Evolutionary conservation across 1,140 invertebrate species (phyloP).

Genomic region (Pogonognathellus flavescens): DNA sequence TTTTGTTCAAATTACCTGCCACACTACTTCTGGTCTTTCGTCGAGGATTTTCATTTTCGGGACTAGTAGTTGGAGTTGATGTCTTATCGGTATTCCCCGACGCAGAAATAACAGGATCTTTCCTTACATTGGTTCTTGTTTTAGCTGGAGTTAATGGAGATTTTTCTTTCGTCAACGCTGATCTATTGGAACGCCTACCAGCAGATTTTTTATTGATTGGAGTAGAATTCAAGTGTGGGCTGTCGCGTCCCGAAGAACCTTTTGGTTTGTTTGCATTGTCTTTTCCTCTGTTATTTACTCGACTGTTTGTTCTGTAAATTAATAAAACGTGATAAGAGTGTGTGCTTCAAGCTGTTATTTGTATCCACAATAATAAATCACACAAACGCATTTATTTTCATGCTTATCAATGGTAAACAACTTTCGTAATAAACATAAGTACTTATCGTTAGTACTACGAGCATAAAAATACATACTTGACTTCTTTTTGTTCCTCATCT

Average conservation of each 20-base stretch:
- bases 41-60: conserved; percentile 63
- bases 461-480: conserved; percentile 51
- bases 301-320: conserved; percentile 33
- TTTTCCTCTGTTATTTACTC: conserved; percentile 45
- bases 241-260: conserved; percentile 47
- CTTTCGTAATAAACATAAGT: neutral
- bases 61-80: conserved; percentile 53
- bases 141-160: conserved; percentile 58
- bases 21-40: conserved; percentile 66
- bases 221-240: conserved; percentile 34
- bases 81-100: neutral
- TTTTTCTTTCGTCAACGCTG: conserved; percentile 55
- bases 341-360: neutral
- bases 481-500: conserved; percentile 59
- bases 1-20: conserved; percentile 51
- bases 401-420: neutral
- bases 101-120: conserved; percentile 31
- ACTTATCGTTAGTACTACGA: neutral
- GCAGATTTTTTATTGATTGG: conserved; percentile 45
- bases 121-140: conserved; percentile 59
- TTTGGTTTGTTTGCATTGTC: conserved; percentile 48
- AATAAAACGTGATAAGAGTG: neutral
- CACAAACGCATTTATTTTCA: too few relatives aligned
- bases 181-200: conserved; percentile 51
- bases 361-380: neutral